A percentile compares a stretch with the other conserved stretches of the same genome.
phyloP scores from a whole-genome alignment of 2,797 vertebrate species.

The Hipposideros larvatus region DNA sequence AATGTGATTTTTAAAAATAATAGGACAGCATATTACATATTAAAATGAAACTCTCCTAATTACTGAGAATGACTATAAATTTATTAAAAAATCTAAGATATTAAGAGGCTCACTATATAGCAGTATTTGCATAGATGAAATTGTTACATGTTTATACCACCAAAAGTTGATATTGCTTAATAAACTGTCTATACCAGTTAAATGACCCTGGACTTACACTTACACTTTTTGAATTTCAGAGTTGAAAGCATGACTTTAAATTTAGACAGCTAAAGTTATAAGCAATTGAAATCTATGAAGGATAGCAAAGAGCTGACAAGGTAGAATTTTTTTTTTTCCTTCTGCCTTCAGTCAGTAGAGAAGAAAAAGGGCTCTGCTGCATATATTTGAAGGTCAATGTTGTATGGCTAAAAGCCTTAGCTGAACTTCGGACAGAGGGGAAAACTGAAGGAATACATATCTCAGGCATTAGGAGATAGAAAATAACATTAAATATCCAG shows the following conservation, averaged over 20 bases:
- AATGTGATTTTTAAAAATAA: background rate
- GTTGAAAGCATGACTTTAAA: slow-evolving; percentile 43
- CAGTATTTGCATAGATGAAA: background rate
- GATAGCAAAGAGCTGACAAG: background rate
- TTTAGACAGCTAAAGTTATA: slow-evolving; percentile 26
- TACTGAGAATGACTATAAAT: background rate
- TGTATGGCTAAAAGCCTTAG: background rate
- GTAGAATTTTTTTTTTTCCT: background rate
- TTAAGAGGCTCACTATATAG: background rate
- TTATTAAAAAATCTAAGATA: background rate
- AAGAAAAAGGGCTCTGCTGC: background rate
- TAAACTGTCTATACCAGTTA: background rate
- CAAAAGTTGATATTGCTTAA: background rate
- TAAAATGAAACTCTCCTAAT: background rate
- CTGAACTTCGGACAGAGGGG: background rate
- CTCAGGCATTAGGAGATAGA: background rate
- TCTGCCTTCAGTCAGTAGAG: background rate
- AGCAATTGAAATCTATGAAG: slow-evolving; percentile 55
- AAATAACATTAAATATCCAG: slow-evolving; percentile 7
- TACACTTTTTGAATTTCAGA: slow-evolving; percentile 29
- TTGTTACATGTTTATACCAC: background rate
- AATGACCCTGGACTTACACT: background rate
- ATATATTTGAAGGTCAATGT: slow-evolving; percentile 25
- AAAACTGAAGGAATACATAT: background rate
- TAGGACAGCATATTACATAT: background rate